These are phyloP conservation scores for Sceloporus tristichus DNA, from an alignment of 2,113 vertebrate species.

Conservation along the genomic window DNA sequence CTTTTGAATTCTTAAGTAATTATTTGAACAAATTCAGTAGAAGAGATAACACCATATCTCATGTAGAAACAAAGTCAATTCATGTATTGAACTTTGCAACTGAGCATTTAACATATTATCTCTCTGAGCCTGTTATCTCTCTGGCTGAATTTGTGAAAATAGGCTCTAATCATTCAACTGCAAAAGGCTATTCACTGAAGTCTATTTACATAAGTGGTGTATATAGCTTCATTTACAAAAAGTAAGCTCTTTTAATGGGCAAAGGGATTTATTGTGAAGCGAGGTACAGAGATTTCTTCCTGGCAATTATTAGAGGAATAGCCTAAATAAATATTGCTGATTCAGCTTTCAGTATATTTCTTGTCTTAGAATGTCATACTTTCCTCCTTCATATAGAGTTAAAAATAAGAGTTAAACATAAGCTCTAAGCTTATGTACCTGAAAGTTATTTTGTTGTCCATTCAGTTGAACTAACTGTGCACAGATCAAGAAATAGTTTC, in stretches of 20 bases:
- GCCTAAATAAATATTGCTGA: conserved; percentile 3
- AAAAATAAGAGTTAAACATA: too few relatives aligned
- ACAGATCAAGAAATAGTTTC: not conserved
- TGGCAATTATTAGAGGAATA: not conserved
- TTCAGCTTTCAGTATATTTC: not conserved
- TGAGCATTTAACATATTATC: conserved; percentile 25
- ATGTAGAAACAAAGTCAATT: conserved; percentile 26
- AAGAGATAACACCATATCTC: conserved; percentile 27
- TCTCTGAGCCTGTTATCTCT: conserved; percentile 30
- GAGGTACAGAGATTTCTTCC: not conserved
- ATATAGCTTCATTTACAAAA: conserved; percentile 12
- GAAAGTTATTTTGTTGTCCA: not conserved
- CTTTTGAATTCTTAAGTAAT: conserved; percentile 32
- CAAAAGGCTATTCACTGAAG: conserved; percentile 17
- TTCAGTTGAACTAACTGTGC: not conserved
- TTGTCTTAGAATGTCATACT: not conserved
- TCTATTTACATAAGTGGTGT: conserved; percentile 20
- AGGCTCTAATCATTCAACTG: conserved; percentile 16
- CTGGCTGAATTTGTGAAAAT: conserved; percentile 29
- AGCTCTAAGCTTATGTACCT: not conserved
- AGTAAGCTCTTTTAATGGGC: not conserved
- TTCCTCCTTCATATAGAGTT: not conserved
- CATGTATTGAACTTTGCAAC: conserved; percentile 27
- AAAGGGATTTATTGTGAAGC: conserved; percentile 20
- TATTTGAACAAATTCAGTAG: conserved; percentile 21